Evolutionary conservation across 2,888 invertebrate species (phyloP), one percentile per base, ranked within the genome.

Genomic region (Nipponacmea schrenckii): DNA sequence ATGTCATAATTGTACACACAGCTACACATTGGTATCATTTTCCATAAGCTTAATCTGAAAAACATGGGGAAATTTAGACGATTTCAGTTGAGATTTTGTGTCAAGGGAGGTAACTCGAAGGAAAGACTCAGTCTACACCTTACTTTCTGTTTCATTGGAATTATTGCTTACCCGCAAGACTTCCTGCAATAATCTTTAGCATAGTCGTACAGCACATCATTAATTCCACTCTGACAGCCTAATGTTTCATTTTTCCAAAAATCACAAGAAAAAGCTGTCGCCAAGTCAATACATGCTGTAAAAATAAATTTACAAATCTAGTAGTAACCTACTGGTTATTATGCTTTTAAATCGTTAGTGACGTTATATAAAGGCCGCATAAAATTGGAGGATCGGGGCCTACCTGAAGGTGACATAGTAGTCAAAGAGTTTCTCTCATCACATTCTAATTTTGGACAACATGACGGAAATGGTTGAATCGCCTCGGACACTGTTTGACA

Each of bases 381-480:
- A 39, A 39, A 10, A 39, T 5, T 39, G 39, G 39, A 7, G 10
- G 39, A 5, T 39, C 8, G 17, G 14, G 26, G 73, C 69, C 65
- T 74, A 82, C 80, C 71, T 48, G 79, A 69, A 4, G 76, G 71
- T 2, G 77, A 71, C 2, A 69, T 3, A 31, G 79, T 80, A 17
- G 79, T 74, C 20, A 74, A 45, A 8, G 71, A 67, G 5, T 73
- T 67, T 8, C 75, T 70, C 10, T 74, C 67, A 8, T 68, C 67
- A 75, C 82, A 82, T 26, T 70, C 50, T 26, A 82, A 68, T n/a
- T 64, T 63, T 0, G 81, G 79, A 72, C 82, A 82, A 56, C 82
- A 82, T 17, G 64, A 67, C 2, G 82, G 82, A 64, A 80, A 82
- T 10, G 75, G 12, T 26, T 74, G 62, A 31, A 44, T 45, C 4